Conservation (phyloP, 2,888 invertebrate genomes). For the Scaptomyza tumidula region DNA sequence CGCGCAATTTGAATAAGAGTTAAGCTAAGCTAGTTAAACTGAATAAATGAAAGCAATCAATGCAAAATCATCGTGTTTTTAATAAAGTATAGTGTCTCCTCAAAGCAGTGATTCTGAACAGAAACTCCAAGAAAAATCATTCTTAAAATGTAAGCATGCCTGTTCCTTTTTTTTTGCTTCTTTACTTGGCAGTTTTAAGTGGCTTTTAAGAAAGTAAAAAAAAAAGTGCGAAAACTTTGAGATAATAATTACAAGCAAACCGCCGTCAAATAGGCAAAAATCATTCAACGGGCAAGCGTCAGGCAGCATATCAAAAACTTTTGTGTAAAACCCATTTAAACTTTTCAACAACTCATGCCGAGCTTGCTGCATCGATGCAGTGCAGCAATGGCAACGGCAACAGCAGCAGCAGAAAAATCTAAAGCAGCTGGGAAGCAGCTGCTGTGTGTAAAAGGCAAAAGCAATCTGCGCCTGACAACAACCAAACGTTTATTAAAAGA, state of each 20-base stretch:
- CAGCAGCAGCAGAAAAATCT: not conserved
- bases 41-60: no score
- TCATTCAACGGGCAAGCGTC: conserved; percentile 44
- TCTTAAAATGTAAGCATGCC: no score
- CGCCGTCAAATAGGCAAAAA: conserved; percentile 38
- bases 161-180: not conserved
- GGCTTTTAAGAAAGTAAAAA: conserved; percentile 18
- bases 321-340: conserved; percentile 77
- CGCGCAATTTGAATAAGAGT: no score
- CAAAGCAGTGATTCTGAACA: no score
- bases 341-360: conserved; percentile 75
- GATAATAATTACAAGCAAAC: conserved; percentile 53
- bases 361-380: conserved; percentile 47
- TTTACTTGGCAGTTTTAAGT: conserved; percentile 23
- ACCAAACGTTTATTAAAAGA: conserved; percentile 71
- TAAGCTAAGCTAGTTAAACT: no score
- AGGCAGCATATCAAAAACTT: conserved; percentile 71
- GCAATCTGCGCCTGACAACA: conserved; percentile 75
- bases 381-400: conserved; percentile 41
- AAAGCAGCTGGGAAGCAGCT: conserved; percentile 22
- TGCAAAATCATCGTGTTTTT: no score
- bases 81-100: no score
- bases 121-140: no score
- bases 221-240: conserved; percentile 23
- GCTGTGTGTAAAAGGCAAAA: conserved; percentile 43